Evolutionary conservation across 1,140 invertebrate species (phyloP), one percentile per base, ranked within the genome.

Genomic region (Magallana ariakensis): DNA sequence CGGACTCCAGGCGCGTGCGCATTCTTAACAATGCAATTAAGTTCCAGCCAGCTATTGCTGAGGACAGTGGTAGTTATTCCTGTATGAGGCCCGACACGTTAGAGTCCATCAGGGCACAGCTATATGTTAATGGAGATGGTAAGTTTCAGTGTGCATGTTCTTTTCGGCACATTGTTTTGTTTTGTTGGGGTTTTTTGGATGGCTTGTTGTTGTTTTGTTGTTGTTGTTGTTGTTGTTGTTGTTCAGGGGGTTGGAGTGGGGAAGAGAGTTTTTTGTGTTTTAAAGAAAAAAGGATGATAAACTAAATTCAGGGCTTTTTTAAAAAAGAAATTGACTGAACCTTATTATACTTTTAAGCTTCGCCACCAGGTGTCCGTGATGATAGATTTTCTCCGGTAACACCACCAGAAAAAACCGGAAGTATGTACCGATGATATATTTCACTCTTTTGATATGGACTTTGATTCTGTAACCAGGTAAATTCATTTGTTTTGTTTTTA

Each of bases 1-100:
- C 66, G 1, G 22, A 33, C 9, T 10, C 22, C 26, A 26, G 66
- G 22, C 66, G 66, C 22, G 66, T 75, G 11, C 22, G 66, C 22
- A 75, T 75, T 26, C 22, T 75, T 9, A 22, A 33, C 22, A 75
- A 75, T 26, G 66, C 22, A 1, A 75, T 75, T 10, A 7, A 33
- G 66, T 75, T 75, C 66, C 66, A 10, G 22, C 66, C 66, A 26
- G 66, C 66, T 33, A 19, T 75, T 10, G 66, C 66, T 26, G 66
- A 75, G 66, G 66, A 75, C 15, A 33, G 10, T 75, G 66, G 22
- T 11, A 33, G 66, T 75, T 75, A 75, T 26, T 19, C 22, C 8
- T 75, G 66, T 26, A 26, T 75, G 4, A 26, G 19, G 10, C 19
- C 66, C 13, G 22, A 75, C 9, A 75, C 66, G 11, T 26, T 75